A percentile compares a stretch with the other conserved stretches of the same genome.
phyloP scores from a whole-genome alignment of 92 coral and sea anemone genomes.

The Paramuricea clavata region DNA sequence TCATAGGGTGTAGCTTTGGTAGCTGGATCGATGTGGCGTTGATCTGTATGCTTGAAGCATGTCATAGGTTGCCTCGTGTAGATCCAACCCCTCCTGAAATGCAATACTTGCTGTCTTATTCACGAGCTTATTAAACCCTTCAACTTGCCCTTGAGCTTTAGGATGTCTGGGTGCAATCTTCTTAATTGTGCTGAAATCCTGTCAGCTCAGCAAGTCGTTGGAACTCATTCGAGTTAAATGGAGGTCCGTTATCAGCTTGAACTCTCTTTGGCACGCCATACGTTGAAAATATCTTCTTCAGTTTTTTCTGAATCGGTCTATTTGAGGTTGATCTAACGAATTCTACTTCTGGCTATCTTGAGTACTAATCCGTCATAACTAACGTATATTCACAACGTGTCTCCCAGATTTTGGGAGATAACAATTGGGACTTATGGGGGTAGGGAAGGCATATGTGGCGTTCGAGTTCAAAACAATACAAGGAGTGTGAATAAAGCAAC shows the following conservation, averaged over 20 bases:
- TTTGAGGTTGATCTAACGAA: conserved; percentile 52
- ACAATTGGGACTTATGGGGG: too few relatives aligned
- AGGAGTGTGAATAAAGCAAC: too few relatives aligned
- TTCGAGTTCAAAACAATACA: too few relatives aligned
- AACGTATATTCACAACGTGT: conserved; percentile 59
- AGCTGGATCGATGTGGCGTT: conserved; percentile 72
- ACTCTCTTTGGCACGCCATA: conserved; percentile 59
- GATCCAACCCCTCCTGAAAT: conserved; percentile 36
- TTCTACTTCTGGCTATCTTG: conserved; percentile 72
- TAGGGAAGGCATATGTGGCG: too few relatives aligned
- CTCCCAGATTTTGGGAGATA: too few relatives aligned
- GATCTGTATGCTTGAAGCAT: conserved; percentile 69
- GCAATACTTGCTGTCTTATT: conserved; percentile 61
- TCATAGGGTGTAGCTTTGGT: conserved; percentile 54
- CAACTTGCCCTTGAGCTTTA: conserved; percentile 71
- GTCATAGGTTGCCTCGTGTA: conserved; percentile 58
- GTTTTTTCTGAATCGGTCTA: conserved; percentile 40
- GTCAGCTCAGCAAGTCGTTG: conserved; percentile 33
- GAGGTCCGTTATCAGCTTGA: conserved; percentile 68
- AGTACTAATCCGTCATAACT: conserved; percentile 61
- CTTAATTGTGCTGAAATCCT: conserved; percentile 57
- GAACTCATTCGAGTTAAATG: conserved; percentile 63
- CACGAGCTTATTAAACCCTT: conserved; percentile 52
- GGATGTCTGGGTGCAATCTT: conserved; percentile 58
- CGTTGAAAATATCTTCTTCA: conserved; percentile 52